These are phyloP conservation scores for Macropodus opercularis DNA, from an alignment of 2,797 vertebrate species.

Conservation along the genomic window DNA sequence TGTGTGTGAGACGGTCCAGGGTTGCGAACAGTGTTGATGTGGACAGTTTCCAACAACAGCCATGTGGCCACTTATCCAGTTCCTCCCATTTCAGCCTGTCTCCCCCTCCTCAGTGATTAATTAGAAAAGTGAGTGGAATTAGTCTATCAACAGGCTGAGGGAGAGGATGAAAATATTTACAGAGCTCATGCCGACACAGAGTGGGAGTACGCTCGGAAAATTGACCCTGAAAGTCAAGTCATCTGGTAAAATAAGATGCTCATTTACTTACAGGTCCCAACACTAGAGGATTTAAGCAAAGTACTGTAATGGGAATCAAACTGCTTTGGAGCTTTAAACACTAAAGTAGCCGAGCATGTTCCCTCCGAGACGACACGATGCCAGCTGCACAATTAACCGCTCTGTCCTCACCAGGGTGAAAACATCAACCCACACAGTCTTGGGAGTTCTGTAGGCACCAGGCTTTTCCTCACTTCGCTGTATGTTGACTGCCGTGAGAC, in stretches of 20 bases:
- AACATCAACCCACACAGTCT: slow-evolving; percentile 51
- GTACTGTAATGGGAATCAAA: slow-evolving; percentile 16
- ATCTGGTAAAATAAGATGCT: slow-evolving; percentile 22
- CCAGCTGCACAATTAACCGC: slow-evolving; percentile 49
- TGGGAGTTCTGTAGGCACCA: slow-evolving; percentile 41
- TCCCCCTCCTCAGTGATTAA: slow-evolving; percentile 75
- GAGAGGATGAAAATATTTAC: slow-evolving; percentile 82
- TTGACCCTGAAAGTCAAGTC: slow-evolving; percentile 42
- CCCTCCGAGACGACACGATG: slow-evolving; percentile 42
- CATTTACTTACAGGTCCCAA: slow-evolving; percentile 10
- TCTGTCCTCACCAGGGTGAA: slow-evolving; percentile 58
- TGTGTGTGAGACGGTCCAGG: slow-evolving; percentile 12
- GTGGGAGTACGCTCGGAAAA: slow-evolving; percentile 57
- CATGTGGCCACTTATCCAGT: slow-evolving; percentile 53
- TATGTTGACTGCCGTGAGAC: slow-evolving; percentile 73
- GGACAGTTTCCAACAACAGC: slow-evolving; percentile 68
- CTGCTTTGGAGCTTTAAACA: slow-evolving; percentile 5
- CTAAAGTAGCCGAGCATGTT: slow-evolving; percentile 16
- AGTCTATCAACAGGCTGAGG: slow-evolving; percentile 62
- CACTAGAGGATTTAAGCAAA: slow-evolving; percentile 3
- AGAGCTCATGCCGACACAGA: slow-evolving; percentile 59
- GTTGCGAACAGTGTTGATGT: slow-evolving; percentile 53
- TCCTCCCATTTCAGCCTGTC: slow-evolving; percentile 53
- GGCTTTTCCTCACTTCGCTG: slow-evolving; percentile 63
- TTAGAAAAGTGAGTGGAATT: slow-evolving; percentile 71